phyloP scores from a whole-genome alignment of 2,113 vertebrate genomes.

The Brachyhypopomus occidentalis region DNA sequence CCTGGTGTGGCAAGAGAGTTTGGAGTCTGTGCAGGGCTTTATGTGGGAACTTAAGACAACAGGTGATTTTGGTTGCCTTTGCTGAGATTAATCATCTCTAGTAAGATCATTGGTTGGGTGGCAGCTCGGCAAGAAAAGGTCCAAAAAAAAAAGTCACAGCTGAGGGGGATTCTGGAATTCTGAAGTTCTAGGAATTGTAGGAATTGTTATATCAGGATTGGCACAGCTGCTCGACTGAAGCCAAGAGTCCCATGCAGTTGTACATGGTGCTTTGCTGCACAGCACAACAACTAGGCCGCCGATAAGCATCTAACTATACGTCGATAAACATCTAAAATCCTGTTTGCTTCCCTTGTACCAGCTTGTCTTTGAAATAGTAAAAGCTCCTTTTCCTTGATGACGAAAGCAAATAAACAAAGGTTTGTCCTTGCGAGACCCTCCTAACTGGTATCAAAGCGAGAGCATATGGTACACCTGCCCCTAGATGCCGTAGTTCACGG shows the following conservation, averaged over 20 bases:
- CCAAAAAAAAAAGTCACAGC: constrained; percentile 46
- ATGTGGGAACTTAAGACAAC: constrained; percentile 66
- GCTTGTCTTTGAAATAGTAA: constrained; percentile 37
- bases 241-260: not conserved
- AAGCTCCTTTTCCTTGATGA: constrained; percentile 42
- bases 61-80: constrained; percentile 66
- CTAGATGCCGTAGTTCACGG: not conserved
- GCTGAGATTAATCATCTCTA: constrained; percentile 62
- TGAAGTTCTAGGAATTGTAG: constrained; percentile 41
- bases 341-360: constrained; percentile 39
- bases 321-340: constrained; percentile 46
- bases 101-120: constrained; percentile 60
- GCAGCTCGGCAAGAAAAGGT: constrained; percentile 38
- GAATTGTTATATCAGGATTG: not conserved
- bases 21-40: constrained; percentile 22
- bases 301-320: constrained; percentile 39
- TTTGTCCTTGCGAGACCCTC: constrained; percentile 30
- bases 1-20: constrained; percentile 61
- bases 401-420: constrained; percentile 40
- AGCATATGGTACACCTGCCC: not conserved
- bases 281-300: not conserved
- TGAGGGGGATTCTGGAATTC: constrained; percentile 32
- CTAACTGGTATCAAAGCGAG: constrained; percentile 20
- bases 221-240: not conserved
- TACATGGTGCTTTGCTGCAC: not conserved